Evolutionary conservation across 2,888 invertebrate species (phyloP).

Genomic region (Thelaira solivaga): DNA sequence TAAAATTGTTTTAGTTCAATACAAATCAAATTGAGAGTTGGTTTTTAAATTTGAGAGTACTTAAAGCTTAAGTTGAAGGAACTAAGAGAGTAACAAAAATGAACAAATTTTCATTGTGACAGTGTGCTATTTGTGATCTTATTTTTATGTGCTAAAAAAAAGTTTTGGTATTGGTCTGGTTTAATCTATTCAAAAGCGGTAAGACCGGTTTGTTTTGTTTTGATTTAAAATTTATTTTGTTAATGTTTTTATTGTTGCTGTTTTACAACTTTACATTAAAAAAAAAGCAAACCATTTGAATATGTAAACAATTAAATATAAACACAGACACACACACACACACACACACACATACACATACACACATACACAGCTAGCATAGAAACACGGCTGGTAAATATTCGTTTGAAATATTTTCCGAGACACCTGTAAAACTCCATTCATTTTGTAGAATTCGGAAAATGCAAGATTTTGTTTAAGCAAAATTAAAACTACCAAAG

Average conservation of each 20-base stretch:
- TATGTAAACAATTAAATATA: not conserved
- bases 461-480: not conserved
- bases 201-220: constrained; percentile 51
- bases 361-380: not conserved
- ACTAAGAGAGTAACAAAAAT: constrained; percentile 36
- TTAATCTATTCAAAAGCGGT: constrained; percentile 55
- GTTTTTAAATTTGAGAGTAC: not conserved
- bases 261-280: not conserved
- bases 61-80: constrained; percentile 3
- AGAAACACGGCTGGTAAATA: not conserved
- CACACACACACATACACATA: too few species aligned
- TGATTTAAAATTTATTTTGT: not conserved
- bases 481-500: too few species aligned
- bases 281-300: constrained; percentile 36
- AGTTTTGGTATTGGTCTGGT: not conserved
- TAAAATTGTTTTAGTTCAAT: constrained; percentile 24
- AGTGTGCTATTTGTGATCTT: constrained; percentile 3
- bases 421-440: not conserved
- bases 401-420: not conserved
- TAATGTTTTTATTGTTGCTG: not conserved
- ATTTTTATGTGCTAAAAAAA: too few species aligned
- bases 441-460: not conserved
- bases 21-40: constrained; percentile 2
- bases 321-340: too few species aligned
- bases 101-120: constrained; percentile 29